phyloP scores from a whole-genome alignment of 2,888 invertebrate genomes.

The Stenchaetothrips biformis region DNA sequence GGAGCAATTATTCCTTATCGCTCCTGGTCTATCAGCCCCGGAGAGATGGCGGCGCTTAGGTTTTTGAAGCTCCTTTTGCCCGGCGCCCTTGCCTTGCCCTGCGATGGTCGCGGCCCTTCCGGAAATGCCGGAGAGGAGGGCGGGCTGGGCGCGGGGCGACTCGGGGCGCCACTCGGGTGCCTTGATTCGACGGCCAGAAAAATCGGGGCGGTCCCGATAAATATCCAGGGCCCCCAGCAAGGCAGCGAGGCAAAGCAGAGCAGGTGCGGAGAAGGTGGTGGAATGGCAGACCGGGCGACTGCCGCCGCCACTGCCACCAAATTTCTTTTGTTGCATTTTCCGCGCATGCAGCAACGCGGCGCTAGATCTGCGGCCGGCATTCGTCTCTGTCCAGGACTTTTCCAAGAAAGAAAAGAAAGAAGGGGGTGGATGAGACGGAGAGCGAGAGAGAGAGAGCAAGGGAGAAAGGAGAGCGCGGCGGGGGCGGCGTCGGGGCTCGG shows the following conservation, averaged over 20 bases:
- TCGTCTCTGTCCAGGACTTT: constrained; percentile 22
- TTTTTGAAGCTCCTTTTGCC: too few species aligned
- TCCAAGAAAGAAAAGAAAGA: neutral
- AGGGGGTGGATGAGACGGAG: too few species aligned
- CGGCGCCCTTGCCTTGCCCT: too few species aligned
- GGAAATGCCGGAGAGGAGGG: neutral
- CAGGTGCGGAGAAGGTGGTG: neutral
- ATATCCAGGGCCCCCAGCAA: too few species aligned
- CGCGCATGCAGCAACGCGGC: neutral
- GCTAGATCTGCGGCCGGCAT: constrained; percentile 5
- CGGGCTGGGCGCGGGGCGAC: neutral
- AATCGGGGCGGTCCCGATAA: too few species aligned
- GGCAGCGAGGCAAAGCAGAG: neutral
- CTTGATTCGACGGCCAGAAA: too few species aligned
- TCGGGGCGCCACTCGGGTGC: neutral
- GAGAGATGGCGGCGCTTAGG: neutral
- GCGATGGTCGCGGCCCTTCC: too few species aligned
- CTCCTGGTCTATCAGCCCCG: constrained; percentile 11
- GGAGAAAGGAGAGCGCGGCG: neutral
- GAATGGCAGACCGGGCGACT: neutral
- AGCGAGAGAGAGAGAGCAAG: too few species aligned
- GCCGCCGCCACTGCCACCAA: neutral
- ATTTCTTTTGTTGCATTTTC: constrained; percentile 9
- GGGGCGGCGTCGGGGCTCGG: neutral
- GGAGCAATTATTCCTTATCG: constrained; percentile 13